Percentiles rank a stretch among this genome's conserved stretches.
These are phyloP conservation scores for Bombus polaris DNA, from an alignment of 1,140 invertebrate species.

Conservation along the genomic window DNA sequence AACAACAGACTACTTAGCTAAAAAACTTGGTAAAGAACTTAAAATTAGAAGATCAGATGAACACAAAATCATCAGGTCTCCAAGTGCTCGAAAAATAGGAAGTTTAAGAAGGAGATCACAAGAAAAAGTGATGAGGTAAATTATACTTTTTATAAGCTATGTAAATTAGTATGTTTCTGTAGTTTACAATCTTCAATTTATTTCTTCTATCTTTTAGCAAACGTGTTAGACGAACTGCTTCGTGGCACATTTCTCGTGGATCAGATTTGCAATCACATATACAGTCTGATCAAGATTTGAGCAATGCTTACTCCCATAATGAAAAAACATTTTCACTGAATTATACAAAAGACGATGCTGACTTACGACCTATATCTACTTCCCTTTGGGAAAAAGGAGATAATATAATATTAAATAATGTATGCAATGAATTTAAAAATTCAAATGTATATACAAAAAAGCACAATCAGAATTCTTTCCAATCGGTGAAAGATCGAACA, in stretches of 20 bases:
- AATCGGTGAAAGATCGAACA: constrained; percentile 42
- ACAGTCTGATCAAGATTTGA: constrained; percentile 39
- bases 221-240: constrained; percentile 73
- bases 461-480: constrained; percentile 59
- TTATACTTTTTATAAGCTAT: background rate
- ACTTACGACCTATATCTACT: constrained; percentile 32
- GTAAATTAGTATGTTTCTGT: background rate
- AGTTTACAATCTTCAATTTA: background rate
- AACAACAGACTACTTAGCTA: constrained; percentile 87
- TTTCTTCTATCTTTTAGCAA: constrained; percentile 55
- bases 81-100: constrained; percentile 91
- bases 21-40: constrained; percentile 87
- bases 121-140: constrained; percentile 80
- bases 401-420: constrained; percentile 21
- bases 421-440: background rate
- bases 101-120: constrained; percentile 87
- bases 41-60: constrained; percentile 88
- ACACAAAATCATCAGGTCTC: constrained; percentile 89
- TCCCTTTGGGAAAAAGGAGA: constrained; percentile 32
- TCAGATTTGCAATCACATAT: constrained; percentile 32
- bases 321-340: constrained; percentile 26
- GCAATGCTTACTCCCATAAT: constrained; percentile 48
- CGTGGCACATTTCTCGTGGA: constrained; percentile 71
- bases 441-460: constrained; percentile 66
- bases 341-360: constrained; percentile 27